Percentiles rank a stretch among this genome's conserved stretches.
Conservation (phyloP, 1,140 invertebrate genomes). For the Olivierus martensii region DNA sequence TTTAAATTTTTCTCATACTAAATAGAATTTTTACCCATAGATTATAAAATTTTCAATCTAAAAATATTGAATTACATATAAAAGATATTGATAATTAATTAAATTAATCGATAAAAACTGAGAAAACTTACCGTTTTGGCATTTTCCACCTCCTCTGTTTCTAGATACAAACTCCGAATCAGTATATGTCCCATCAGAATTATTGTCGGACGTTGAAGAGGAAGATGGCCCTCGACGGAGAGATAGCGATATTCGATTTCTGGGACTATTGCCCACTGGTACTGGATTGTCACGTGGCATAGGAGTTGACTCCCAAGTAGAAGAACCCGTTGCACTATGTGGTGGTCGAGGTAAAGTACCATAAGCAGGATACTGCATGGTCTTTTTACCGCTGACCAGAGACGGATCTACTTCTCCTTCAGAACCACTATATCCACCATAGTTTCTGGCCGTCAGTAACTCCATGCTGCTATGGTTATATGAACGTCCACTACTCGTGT, state of each 20-base stretch:
- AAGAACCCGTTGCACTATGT: neutral
- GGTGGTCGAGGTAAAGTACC: slow-evolving; percentile 6
- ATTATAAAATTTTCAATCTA: no score
- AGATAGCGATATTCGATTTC: slow-evolving; percentile 8
- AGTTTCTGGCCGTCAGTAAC: slow-evolving; percentile 6
- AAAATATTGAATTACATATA: no score
- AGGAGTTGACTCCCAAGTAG: neutral
- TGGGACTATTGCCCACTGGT: neutral
- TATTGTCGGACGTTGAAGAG: slow-evolving; percentile 18
- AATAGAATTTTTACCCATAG: no score
- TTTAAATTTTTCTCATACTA: no score
- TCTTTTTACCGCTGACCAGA: no score
- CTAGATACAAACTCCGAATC: slow-evolving; percentile 12
- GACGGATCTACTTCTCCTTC: neutral
- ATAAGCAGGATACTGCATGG: neutral
- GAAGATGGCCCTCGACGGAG: slow-evolving; percentile 15
- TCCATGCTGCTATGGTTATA: slow-evolving; percentile 14
- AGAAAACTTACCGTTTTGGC: slow-evolving; percentile 7
- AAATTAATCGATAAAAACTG: no score
- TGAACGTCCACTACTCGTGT: neutral
- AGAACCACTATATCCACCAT: slow-evolving; percentile 4
- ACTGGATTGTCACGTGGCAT: neutral
- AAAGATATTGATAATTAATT: no score
- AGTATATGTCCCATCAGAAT: slow-evolving; percentile 17
- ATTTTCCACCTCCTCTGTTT: neutral